These are phyloP conservation scores for Forbesichthys papilliferus DNA, from an alignment of 2,113 vertebrate genomes.

Conservation along the genomic window DNA sequence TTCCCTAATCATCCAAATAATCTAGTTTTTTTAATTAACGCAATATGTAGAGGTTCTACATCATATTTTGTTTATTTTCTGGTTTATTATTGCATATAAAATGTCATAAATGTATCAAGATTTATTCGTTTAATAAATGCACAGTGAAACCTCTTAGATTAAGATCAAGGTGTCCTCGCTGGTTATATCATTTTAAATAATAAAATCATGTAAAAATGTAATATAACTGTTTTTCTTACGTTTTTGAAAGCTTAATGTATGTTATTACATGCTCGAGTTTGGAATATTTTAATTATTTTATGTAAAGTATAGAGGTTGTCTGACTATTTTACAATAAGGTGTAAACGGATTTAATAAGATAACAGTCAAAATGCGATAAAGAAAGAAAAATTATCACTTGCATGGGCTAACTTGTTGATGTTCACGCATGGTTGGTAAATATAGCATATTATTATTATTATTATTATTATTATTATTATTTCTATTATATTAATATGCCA, in stretches of 20 bases:
- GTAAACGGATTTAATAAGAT: no score
- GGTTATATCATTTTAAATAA: not conserved
- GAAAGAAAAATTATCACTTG: no score
- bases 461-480: no score
- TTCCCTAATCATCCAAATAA: not conserved
- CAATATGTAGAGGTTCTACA: not conserved
- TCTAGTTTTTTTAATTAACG: not conserved
- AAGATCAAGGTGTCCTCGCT: not conserved
- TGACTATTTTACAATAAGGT: not conserved
- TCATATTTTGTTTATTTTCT: not conserved
- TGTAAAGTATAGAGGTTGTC: not conserved
- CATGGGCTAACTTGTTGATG: no score
- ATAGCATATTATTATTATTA: no score
- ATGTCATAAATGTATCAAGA: not conserved
- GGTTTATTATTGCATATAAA: not conserved
- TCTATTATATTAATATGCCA: no score
- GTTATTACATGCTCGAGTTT: no score
- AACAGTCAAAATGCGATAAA: no score
- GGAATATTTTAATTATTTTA: no score
- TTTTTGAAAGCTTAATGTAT: not conserved
- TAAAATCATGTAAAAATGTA: not conserved
- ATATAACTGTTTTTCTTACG: not conserved
- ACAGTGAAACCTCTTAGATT: not conserved
- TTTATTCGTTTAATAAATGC: constrained; percentile 40
- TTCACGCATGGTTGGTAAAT: no score